Base-by-base conservation (phyloP, 2,888 invertebrate species). In the Seira musarum region DNA sequence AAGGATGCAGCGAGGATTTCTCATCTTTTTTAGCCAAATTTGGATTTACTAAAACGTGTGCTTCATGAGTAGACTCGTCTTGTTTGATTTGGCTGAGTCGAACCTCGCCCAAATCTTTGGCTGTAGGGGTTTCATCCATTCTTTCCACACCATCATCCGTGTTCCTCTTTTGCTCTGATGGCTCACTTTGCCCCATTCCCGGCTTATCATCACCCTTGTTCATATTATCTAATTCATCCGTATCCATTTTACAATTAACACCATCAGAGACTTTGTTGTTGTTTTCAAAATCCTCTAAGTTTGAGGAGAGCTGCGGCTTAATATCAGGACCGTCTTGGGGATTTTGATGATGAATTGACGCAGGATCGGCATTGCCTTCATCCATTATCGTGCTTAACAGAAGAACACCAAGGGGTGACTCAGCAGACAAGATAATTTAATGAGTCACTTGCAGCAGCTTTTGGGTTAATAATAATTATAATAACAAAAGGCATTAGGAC, bases 221-320 rank as follows among this genome's bases (percentile, higher is more conserved):
- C 21, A 40, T 60, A 5, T 19, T 61, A 19, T 57, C 30, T 35
- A 67, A 19, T 24, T 35, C 24, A 30, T 72, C 63, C 22, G 67
- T 35, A 19, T 77, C 72, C 57, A 67, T 68, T 21, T 67, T 64
- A 46, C 66, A 66, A 46, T 53, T 46, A 30, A 17, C 63, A 49
- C 53, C 30, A 69, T 57, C 19, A 65, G 17, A 5, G n/a, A n/a
- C 13, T 70, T 72, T 72, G 22, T 80, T 80, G 60, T 80, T 80
- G 30, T 80, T 80, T 53, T 80, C 80, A 35, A 71, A 80, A 60
- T 80, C 80, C 46, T 40, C 73, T 46, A 64, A 77, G 53, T 73
- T 68, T 49, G 61, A 25, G 3, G 53, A 15, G 17, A 53, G 53
- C 15, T 53, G 6, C 13, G 17, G 17, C 65, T 25, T 2, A n/a